A percentile compares a stretch with the other conserved stretches of the same genome.
phyloP scores from a whole-genome alignment of 2,113 vertebrate species.

The Onychostoma macrolepis region DNA sequence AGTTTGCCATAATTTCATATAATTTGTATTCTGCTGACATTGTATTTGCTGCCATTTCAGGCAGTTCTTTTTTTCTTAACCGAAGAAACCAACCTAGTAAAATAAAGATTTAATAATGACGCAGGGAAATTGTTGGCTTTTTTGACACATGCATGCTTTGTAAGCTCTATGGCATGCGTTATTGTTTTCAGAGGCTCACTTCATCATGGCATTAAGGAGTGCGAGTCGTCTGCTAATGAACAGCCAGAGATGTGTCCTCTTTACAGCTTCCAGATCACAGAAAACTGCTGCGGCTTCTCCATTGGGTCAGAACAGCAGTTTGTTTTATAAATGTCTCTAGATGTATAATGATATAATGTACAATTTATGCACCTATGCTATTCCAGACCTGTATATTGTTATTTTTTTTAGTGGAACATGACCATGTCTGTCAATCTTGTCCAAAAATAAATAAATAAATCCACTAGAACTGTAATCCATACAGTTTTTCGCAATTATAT shows the following conservation, averaged over 20 bases:
- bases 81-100: background rate
- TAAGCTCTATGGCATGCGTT: background rate
- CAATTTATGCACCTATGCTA: background rate
- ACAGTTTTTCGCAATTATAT: background rate
- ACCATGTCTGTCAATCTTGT: background rate
- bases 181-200: background rate
- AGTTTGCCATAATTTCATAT: background rate
- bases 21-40: background rate
- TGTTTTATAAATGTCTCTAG: background rate
- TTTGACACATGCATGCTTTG: background rate
- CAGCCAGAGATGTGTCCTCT: constrained; percentile 59
- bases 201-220: constrained; percentile 74
- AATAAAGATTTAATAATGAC: background rate
- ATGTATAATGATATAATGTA: background rate
- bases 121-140: background rate
- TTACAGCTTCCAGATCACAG: constrained; percentile 66
- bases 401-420: background rate
- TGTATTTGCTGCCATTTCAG: background rate
- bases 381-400: background rate
- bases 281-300: constrained; percentile 62
- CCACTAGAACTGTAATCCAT: no score
- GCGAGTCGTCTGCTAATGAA: constrained; percentile 63
- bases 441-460: no score
- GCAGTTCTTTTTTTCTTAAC: no score
- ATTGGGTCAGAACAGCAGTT: constrained; percentile 53